These are phyloP conservation scores for Neodontobutis hainanensis DNA, from an alignment of 2,113 vertebrate genomes.

Conservation along the genomic window DNA sequence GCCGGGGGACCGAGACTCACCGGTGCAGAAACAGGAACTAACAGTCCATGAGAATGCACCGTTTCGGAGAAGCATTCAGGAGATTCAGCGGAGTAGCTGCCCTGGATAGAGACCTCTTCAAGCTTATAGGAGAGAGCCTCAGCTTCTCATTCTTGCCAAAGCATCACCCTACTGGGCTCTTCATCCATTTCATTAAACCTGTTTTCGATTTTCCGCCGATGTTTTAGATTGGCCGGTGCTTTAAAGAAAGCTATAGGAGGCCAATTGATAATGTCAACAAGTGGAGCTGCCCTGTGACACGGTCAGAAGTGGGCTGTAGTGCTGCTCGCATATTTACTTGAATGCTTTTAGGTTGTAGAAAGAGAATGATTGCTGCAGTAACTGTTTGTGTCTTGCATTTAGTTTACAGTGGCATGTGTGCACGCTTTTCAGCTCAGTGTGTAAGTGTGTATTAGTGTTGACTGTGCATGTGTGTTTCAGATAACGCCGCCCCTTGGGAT, in stretches of 20 bases:
- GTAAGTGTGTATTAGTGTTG: neutral
- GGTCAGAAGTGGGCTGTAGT: conserved; percentile 15
- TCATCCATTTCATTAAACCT: conserved; percentile 72
- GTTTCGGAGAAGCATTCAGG: conserved; percentile 24
- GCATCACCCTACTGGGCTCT: conserved; percentile 57
- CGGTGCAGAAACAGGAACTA: conserved; percentile 60
- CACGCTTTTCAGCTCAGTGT: conserved; percentile 1
- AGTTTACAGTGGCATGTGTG: conserved; percentile 46
- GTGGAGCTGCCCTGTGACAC: conserved; percentile 32
- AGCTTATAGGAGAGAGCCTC: conserved; percentile 16
- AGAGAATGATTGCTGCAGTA: conserved; percentile 36
- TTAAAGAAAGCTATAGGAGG: conserved; percentile 53
- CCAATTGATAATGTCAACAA: conserved; percentile 56
- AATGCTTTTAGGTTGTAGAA: conserved; percentile 44
- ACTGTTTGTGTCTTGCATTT: conserved; percentile 33
- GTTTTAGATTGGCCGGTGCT: conserved; percentile 46
- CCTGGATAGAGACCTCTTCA: conserved; percentile 24
- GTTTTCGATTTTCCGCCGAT: conserved; percentile 61
- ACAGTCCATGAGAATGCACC: conserved; percentile 57
- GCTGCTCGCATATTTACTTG: conserved; percentile 33
- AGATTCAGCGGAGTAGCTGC: conserved; percentile 32
- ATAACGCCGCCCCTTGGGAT: conserved; percentile 93
- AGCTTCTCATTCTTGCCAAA: conserved; percentile 47
- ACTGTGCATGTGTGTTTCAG: conserved; percentile 74
- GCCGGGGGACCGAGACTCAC: conserved; percentile 44